Evolutionary conservation across 2,888 invertebrate genomes (phyloP), one percentile per base, ranked within the genome.

Genomic region (Cremastinae sp.): DNA sequence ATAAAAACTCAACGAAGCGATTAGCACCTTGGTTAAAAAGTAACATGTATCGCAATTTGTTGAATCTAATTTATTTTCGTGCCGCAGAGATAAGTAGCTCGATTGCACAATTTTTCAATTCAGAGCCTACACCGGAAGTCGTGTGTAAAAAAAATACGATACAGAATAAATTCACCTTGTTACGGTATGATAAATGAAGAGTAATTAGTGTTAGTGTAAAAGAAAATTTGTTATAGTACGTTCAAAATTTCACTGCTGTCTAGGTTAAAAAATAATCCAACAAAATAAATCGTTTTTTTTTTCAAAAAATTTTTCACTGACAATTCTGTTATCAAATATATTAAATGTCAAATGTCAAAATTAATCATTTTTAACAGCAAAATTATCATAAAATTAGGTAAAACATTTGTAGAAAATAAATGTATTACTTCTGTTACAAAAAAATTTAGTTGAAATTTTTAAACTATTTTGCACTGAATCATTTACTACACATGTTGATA

Each of bases 21-120:
- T 74, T 62, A 62, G 56, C 68, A 69, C 56, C 20, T 62, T 39
- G 37, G n/a, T 22, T 16, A 39, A 39, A 18, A 39, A 28, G 56
- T 20, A 41, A n/a, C 49, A 18, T 14, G 62, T 22, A 47, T 47
- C 47, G 49, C 35, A 73, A 28, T 55, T 39, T 55, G n/a, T 55
- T 53, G 43, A 8, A 35, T 20, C 18, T 37, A 45, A 39, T 55
- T 14, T 22, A 28, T 51, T 56, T 49, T 43, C 20, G 20, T 28
- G 10, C 39, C 22, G 16, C 8, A 12, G 1, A 10, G 1, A 10
- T 55, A 9, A 43, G 16, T 28, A 20, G n/a, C n/a, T 2, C 1
- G 51, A 35, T 61, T 53, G 53, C 1, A 35, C 45, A 55, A 62
- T 62, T 69, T 4, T 51, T 35, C 4, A 2, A 16, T 28, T 55